Conservation (phyloP, 2,797 vertebrate species). For the Odontamblyopus rebecca region DNA sequence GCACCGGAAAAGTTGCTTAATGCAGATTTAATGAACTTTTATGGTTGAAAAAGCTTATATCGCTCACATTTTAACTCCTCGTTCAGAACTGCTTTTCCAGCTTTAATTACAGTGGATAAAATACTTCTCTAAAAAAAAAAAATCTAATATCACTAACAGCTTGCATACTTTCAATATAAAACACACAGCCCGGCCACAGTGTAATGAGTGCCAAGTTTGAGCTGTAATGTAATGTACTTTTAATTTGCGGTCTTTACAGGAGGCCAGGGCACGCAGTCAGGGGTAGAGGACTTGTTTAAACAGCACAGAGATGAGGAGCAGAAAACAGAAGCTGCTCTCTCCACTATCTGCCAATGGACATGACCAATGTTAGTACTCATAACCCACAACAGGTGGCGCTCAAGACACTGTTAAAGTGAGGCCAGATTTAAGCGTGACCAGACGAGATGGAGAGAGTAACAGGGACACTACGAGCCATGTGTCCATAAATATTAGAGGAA, state of each 20-base stretch:
- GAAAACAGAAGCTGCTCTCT: conserved; percentile 15
- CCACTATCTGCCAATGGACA: background rate
- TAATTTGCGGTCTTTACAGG: conserved; percentile 23
- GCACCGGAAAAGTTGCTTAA: too few species aligned
- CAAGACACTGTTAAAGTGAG: conserved; percentile 19
- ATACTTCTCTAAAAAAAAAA: background rate
- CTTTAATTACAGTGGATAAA: background rate
- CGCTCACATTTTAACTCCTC: background rate
- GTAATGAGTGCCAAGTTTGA: conserved; percentile 26
- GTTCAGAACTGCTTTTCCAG: background rate
- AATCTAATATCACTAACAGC: background rate
- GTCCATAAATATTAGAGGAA: conserved; percentile 7
- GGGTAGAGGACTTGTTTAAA: background rate
- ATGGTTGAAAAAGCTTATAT: too few species aligned
- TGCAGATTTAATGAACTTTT: too few species aligned
- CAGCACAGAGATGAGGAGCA: conserved; percentile 22
- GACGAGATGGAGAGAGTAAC: background rate
- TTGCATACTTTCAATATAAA: conserved; percentile 9
- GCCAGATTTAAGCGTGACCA: conserved; percentile 18
- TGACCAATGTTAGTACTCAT: conserved; percentile 9
- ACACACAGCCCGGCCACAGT: conserved; percentile 13
- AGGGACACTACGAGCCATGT: conserved; percentile 7
- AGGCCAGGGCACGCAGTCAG: conserved; percentile 6
- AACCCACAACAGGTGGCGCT: conserved; percentile 21
- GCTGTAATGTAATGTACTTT: conserved; percentile 7